Evolutionary conservation across 1,140 invertebrate genomes (phyloP).

Genomic region (Anadara kagoshimensis): DNA sequence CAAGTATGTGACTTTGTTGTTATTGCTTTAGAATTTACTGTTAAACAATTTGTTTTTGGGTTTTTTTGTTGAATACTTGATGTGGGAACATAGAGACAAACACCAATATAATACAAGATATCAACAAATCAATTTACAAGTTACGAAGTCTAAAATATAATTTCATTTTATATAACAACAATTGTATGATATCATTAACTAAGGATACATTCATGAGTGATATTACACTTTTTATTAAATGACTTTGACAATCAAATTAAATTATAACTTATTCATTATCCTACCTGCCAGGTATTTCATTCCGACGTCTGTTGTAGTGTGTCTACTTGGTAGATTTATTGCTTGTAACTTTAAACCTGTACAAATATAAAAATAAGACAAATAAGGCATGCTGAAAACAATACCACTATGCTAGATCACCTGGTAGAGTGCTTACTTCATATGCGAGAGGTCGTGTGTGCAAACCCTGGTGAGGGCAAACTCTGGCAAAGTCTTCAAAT

Average conservation of each 20-base stretch:
- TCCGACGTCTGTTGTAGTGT: slow-evolving; percentile 51
- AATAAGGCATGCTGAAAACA: neutral
- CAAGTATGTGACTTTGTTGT: too few species aligned
- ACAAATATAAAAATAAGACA: slow-evolving; percentile 12
- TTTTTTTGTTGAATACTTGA: too few species aligned
- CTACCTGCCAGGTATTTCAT: slow-evolving; percentile 50
- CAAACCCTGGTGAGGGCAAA: too few species aligned
- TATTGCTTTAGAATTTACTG: too few species aligned
- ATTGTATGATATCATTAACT: neutral
- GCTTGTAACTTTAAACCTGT: slow-evolving; percentile 52
- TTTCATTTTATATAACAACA: neutral
- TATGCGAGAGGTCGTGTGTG: too few species aligned
- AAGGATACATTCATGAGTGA: neutral
- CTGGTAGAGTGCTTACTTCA: too few species aligned
- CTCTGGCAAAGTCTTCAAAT: too few species aligned
- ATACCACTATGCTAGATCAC: too few species aligned
- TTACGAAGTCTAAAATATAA: neutral
- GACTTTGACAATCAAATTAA: neutral
- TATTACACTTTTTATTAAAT: neutral
- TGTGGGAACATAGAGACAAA: too few species aligned
- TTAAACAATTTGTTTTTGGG: too few species aligned
- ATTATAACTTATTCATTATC: neutral
- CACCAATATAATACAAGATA: neutral
- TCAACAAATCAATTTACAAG: neutral
- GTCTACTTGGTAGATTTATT: slow-evolving; percentile 52